Percentiles rank a stretch among this genome's conserved stretches.
phyloP scores from a whole-genome alignment of 1,140 invertebrate species.

The Caenorhabditis briggsae region DNA sequence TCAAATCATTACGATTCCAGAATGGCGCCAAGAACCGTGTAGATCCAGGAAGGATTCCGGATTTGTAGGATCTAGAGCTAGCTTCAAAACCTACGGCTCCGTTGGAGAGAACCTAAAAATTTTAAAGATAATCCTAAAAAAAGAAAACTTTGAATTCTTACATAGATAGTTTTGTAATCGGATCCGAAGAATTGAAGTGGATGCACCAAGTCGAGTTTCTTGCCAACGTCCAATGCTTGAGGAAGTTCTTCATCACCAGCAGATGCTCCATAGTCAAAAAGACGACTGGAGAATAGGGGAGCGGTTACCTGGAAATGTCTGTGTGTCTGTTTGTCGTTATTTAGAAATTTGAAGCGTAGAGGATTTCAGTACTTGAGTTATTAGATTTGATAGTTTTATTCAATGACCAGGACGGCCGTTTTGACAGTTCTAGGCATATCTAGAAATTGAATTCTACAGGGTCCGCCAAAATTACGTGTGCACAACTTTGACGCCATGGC shows the following conservation, averaged over 20 bases:
- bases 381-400: too few species aligned
- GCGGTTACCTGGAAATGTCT: constrained; percentile 77
- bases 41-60: constrained; percentile 73
- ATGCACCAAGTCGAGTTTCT: constrained; percentile 69
- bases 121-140: too few species aligned
- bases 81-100: constrained; percentile 77
- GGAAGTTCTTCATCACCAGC: constrained; percentile 73
- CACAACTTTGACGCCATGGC: too few species aligned
- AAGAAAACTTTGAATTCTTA: constrained; percentile 55
- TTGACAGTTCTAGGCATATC: too few species aligned
- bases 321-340: too few species aligned
- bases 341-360: too few species aligned
- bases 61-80: constrained; percentile 66
- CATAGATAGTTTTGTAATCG: constrained; percentile 71
- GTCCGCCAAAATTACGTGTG: too few species aligned
- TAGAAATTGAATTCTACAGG: too few species aligned
- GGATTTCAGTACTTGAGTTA: too few species aligned
- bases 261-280: constrained; percentile 76
- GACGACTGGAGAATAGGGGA: constrained; percentile 75
- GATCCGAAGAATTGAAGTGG: constrained; percentile 76
- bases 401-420: too few species aligned
- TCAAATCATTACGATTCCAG: constrained; percentile 77
- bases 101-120: too few species aligned
- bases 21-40: constrained; percentile 70
- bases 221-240: constrained; percentile 69